Evolutionary conservation across 2,797 vertebrate genomes (phyloP).

Genomic region (Cetoscarus ocellatus): DNA sequence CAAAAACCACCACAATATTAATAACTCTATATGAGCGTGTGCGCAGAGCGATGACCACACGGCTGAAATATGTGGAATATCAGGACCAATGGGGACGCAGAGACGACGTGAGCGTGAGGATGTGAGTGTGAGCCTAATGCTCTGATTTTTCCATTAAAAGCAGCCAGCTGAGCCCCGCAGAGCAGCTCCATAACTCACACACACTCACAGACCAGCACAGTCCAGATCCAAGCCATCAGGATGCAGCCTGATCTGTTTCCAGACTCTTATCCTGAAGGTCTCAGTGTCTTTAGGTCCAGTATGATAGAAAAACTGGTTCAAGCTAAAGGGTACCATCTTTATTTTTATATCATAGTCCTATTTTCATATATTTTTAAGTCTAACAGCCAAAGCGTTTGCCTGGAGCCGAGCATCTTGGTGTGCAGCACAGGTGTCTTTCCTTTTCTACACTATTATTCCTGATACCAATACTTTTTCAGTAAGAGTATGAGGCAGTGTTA

Average conservation of each 20-base stretch:
- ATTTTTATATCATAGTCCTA: too few relatives aligned
- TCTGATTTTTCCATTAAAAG: constrained; percentile 77
- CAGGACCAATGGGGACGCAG: constrained; percentile 21
- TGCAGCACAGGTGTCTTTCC: too few relatives aligned
- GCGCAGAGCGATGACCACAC: constrained; percentile 48
- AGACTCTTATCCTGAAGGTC: too few relatives aligned
- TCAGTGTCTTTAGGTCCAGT: too few relatives aligned
- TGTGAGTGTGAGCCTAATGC: constrained; percentile 50
- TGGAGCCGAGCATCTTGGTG: too few relatives aligned
- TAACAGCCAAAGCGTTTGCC: too few relatives aligned
- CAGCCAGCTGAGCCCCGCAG: constrained; percentile 64
- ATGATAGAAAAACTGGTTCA: too few relatives aligned
- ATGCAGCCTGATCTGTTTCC: neutral
- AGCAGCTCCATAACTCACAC: constrained; percentile 16
- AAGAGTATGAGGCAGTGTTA: too few relatives aligned
- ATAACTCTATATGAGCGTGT: constrained; percentile 15
- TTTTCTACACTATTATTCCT: too few relatives aligned
- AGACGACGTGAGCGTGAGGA: constrained; percentile 10
- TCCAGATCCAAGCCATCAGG: neutral
- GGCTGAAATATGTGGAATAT: constrained; percentile 54
- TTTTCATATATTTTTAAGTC: too few relatives aligned
- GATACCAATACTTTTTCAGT: too few relatives aligned
- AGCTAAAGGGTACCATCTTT: too few relatives aligned
- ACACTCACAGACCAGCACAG: neutral
- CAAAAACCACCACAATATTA: constrained; percentile 32